Conservation (phyloP, 1,140 invertebrate genomes). For the Drosophila ohnishii region DNA sequence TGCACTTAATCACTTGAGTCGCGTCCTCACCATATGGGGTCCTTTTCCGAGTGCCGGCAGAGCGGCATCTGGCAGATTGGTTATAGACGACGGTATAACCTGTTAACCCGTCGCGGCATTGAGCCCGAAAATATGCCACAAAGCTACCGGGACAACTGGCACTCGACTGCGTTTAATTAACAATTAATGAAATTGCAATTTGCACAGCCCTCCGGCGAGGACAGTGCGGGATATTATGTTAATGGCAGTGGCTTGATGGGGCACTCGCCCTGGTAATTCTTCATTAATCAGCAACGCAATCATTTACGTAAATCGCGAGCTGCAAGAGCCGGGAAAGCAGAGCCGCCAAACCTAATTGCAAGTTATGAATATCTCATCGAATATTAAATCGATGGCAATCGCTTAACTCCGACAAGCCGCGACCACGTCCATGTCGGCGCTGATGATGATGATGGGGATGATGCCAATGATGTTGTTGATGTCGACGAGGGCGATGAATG, state of each 20-base stretch:
- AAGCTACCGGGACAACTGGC: constrained; percentile 12
- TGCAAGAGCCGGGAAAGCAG: constrained; percentile 7
- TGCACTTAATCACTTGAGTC: constrained; percentile 69
- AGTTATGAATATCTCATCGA: constrained; percentile 74
- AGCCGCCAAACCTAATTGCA: constrained; percentile 61
- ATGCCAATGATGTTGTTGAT: constrained; percentile 9
- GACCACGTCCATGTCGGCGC: constrained; percentile 19
- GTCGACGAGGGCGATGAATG: constrained; percentile 19
- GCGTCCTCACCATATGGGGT: constrained; percentile 64
- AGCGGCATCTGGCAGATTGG: constrained; percentile 21
- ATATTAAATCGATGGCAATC: constrained; percentile 60
- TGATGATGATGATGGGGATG: constrained; percentile 12
- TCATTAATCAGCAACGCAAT: constrained; percentile 57
- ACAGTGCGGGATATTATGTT: constrained; percentile 51
- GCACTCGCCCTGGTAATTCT: constrained; percentile 60
- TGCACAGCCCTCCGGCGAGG: constrained; percentile 27
- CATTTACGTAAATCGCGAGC: constrained; percentile 31
- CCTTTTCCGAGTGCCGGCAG: constrained; percentile 38
- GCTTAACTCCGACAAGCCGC: constrained; percentile 31
- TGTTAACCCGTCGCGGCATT: constrained; percentile 35
- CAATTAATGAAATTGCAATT: constrained; percentile 64
- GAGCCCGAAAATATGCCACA: constrained; percentile 46
- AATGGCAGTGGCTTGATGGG: constrained; percentile 37
- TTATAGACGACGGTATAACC: constrained; percentile 42
- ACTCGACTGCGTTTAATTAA: constrained; percentile 61